phyloP scores from a whole-genome alignment of 2,888 invertebrate genomes.

The Lissonota sp. region DNA sequence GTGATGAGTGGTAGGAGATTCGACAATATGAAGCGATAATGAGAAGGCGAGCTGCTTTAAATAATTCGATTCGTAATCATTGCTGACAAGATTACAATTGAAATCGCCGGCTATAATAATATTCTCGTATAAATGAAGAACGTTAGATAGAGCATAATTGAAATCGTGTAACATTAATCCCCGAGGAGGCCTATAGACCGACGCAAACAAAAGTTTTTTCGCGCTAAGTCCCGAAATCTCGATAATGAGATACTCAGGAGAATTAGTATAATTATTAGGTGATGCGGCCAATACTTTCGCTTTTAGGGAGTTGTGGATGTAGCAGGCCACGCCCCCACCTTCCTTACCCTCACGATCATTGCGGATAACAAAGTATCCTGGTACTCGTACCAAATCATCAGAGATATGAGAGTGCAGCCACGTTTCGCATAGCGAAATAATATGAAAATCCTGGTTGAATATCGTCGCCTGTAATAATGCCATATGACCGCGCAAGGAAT shows the following conservation, averaged over 20 bases:
- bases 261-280: neutral
- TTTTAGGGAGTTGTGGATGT: neutral
- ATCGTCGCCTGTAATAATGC: neutral
- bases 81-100: constrained; percentile 4
- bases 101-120: no score
- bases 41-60: neutral
- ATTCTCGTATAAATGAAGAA: no score
- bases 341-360: neutral
- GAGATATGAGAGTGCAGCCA: neutral
- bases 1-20: neutral
- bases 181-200: neutral
- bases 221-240: neutral
- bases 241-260: constrained; percentile 1
- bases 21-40: neutral
- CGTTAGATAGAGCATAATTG: no score
- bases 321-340: constrained; percentile 13
- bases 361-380: neutral
- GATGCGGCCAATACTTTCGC: neutral
- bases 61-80: neutral
- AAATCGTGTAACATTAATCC: no score
- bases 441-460: neutral
- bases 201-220: neutral
- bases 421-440: neutral
- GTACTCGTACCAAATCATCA: neutral
- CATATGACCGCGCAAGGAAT: neutral